Evolutionary conservation across 2,888 invertebrate genomes (phyloP), one percentile per base, ranked within the genome.

Genomic region (Panzeria rudis): DNA sequence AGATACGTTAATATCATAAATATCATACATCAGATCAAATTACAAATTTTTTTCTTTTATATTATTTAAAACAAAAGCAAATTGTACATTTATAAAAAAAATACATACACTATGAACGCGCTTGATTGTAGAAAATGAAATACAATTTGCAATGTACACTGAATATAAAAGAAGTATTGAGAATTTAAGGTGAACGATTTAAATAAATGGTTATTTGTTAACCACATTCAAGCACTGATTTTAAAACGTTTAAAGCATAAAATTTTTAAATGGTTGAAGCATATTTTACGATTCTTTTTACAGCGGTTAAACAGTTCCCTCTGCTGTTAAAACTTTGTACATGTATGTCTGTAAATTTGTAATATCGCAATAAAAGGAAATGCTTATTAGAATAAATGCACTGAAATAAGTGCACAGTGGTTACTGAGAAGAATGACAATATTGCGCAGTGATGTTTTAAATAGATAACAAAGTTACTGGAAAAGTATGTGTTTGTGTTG

Each of bases 351-450:
- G 4, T 64, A 15, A 20, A 44, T 44, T 25, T 47, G 9, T 50
- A 17, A 23, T 35, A 20, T 50, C 62, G 23, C 9, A 71, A 68
- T 59, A 29, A 32, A 68, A 59, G 8, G 17, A 81, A 81, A 75
- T 81, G 59, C 73, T 38, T 66, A 44, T 81, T 62, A 61, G 13
- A 75, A 50, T 73, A 81, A 73, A 80, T 73, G 73, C 73, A 66
- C 73, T 13, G 41, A 59, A 80, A 50, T 50, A 73, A 73, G 66
- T 73, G 73, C 66, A n/a, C 56, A 41, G n/a, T 69, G 32, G n/a
- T 52, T 78, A 9, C 29, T 20, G 29, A 20, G 6, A 25, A 54
- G 20, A 79, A 44, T 78, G 23, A 23, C 4, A 0, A 64, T 64
- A 71, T 17, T 29, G 29, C 61, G 41, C 41, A 71, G 29, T 62